phyloP scores from a whole-genome alignment of 2,113 vertebrate species.

The Pica pica region DNA sequence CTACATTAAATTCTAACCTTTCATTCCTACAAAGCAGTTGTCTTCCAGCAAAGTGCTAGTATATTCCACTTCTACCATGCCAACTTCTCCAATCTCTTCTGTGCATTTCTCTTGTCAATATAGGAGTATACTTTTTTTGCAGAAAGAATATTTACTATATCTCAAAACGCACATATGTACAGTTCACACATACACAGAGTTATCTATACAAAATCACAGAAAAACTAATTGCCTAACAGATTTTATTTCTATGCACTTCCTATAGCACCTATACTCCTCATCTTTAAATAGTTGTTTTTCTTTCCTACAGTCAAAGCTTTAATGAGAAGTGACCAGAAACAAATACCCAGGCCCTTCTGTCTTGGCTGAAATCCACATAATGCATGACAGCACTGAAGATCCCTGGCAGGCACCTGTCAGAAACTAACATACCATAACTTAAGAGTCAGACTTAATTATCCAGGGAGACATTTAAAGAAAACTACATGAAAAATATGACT shows the following conservation, averaged over 20 bases:
- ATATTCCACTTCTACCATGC: neutral
- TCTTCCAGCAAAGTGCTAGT: neutral
- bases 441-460: slow-evolving; percentile 71
- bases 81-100: neutral
- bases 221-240: slow-evolving; percentile 22
- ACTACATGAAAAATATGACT: slow-evolving; percentile 64
- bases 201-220: neutral
- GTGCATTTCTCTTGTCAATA: neutral
- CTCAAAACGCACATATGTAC: neutral
- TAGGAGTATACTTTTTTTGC: neutral
- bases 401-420: slow-evolving; percentile 75
- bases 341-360: slow-evolving; percentile 48
- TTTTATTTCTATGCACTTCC: slow-evolving; percentile 26
- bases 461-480: slow-evolving; percentile 71
- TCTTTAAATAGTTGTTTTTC: slow-evolving; percentile 50
- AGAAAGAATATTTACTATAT: neutral
- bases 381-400: slow-evolving; percentile 70
- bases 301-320: slow-evolving; percentile 54
- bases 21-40: neutral
- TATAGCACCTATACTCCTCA: neutral
- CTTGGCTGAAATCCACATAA: slow-evolving; percentile 73
- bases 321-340: slow-evolving; percentile 73
- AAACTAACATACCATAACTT: slow-evolving; percentile 67
- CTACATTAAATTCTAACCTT: slow-evolving; percentile 18
- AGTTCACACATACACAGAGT: neutral